A percentile compares a stretch with the other conserved stretches of the same genome.
phyloP scores from a whole-genome alignment of 1,140 invertebrate species.

The Brachionus paranguensis region DNA sequence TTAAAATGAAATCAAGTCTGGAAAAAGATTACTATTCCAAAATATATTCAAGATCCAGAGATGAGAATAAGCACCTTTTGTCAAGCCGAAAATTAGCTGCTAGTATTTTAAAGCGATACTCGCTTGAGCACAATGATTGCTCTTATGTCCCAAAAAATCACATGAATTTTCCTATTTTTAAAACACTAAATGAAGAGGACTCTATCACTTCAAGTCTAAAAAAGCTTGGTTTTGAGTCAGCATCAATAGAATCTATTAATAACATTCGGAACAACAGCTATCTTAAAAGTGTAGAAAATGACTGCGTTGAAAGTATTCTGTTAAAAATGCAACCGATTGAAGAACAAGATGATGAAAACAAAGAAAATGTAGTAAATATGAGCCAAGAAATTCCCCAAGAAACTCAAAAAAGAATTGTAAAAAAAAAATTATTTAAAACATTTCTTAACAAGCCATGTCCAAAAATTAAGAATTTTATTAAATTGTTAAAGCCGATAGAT shows the following conservation, averaged over 20 bases:
- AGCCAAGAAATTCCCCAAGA: neutral
- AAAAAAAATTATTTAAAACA: neutral
- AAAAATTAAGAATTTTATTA: neutral
- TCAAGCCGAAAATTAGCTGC: neutral
- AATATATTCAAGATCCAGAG: neutral
- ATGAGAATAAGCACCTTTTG: neutral
- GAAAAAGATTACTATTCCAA: neutral
- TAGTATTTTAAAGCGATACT: neutral
- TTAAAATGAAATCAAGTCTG: neutral
- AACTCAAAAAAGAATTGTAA: neutral
- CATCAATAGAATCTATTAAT: neutral
- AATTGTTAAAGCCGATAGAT: neutral
- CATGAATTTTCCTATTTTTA: neutral
- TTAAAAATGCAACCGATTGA: slow-evolving; percentile 29
- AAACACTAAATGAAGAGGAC: neutral
- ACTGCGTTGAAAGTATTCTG: neutral
- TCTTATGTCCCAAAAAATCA: neutral
- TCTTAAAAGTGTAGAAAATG: slow-evolving; percentile 9
- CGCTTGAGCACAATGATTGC: neutral
- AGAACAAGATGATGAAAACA: neutral
- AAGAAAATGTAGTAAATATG: neutral
- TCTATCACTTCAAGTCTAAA: neutral
- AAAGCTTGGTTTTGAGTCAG: slow-evolving; percentile 28
- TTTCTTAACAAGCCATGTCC: neutral
- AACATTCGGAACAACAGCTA: slow-evolving; percentile 16